Evolutionary conservation across 2,888 invertebrate species (phyloP), one percentile per base, ranked within the genome.

Genomic region (Crepidodera aurea): DNA sequence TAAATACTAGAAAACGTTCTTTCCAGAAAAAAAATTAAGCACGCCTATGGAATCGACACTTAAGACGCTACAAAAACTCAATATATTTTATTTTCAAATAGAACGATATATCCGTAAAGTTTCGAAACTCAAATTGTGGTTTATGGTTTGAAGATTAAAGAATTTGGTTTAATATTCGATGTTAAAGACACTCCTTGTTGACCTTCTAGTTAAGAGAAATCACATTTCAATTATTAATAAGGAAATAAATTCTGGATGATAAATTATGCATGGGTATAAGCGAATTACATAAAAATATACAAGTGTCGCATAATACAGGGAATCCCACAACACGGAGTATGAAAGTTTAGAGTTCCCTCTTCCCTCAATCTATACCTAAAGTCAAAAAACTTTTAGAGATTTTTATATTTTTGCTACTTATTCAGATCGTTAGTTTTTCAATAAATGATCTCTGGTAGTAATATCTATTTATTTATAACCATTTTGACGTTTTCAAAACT

Each of bases 131-230:
- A 19, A 40, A 58, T 51, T 58, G 25, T 10, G 34, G 12, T 34
- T 34, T 34, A 34, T 34, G 34, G 34, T 34, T 13, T 12, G 15
- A 13, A 13, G 37, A 39, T 46, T 34, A n/a, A 51, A 53, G 53
- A 53, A 59, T 51, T 25, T 34, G 51, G 12, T 2, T 59, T 44
- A 22, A 39, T 29, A 29, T 29, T 29, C 29, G 4, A 10, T 29
- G 10, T 34, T 3, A 12, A 32, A 2, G 59, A 59, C 59, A 59
- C 59, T 53, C 59, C 59, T 34, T 53, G 15, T 59, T 59, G 59
- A 59, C 59, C 59, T 59, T 59, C 51, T 40, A 42, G 25, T 59
- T 37, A 19, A 44, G 42, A 44, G 44, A 59, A 59, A 51, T 59
- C 59, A 51, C 37, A 53, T 59, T 51, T 51, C 27, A 44, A 51